Percentiles rank a stretch among this genome's conserved stretches.
Evolutionary conservation across 2,113 vertebrate genomes (phyloP).

Genomic region (Emydura subglobosa): DNA sequence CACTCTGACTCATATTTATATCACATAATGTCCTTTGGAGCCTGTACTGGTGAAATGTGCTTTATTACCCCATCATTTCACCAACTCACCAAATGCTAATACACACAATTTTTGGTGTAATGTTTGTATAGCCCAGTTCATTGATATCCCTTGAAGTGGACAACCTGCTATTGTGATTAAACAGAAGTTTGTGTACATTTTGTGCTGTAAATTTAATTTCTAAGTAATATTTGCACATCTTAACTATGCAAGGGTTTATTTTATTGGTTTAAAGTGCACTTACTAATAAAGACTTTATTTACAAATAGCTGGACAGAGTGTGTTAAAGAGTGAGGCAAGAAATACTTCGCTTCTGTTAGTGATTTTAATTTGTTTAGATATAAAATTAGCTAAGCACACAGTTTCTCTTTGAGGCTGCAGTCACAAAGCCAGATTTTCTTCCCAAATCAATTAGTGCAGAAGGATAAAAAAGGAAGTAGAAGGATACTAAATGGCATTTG

Average conservation of each 20-base stretch:
- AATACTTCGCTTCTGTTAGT: background rate
- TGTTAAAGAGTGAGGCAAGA: background rate
- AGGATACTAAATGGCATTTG: background rate
- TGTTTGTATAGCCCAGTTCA: fast-evolving
- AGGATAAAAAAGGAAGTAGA: background rate
- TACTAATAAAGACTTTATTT: background rate
- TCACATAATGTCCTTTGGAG: background rate
- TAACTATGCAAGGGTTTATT: background rate
- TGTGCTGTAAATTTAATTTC: background rate
- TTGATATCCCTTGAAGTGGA: background rate
- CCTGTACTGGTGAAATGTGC: background rate
- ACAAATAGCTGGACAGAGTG: background rate
- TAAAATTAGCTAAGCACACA: background rate
- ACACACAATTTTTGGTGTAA: background rate
- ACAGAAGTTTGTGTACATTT: background rate
- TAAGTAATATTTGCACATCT: background rate
- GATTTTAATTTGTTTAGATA: background rate
- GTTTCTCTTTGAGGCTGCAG: background rate
- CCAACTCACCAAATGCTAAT: background rate
- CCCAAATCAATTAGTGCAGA: background rate
- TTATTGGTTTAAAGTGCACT: background rate
- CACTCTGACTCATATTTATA: fast-evolving
- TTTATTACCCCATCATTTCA: background rate
- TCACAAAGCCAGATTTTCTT: background rate
- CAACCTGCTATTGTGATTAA: background rate